phyloP scores from a whole-genome alignment of 2,888 invertebrate species.

The Pegoplata infirma region DNA sequence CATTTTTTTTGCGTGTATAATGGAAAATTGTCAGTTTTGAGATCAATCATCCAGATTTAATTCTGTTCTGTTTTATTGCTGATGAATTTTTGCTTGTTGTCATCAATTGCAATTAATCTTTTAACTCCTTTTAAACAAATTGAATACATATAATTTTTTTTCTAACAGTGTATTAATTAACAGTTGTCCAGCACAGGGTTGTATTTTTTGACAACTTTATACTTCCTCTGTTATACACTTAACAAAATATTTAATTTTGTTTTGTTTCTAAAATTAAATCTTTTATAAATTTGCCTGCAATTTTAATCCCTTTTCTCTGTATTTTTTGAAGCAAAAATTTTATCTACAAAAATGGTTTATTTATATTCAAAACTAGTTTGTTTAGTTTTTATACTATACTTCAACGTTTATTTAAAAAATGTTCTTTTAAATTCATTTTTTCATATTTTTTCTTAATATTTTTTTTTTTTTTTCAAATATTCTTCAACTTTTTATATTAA shows the following conservation, averaged over 20 bases:
- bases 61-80: too few relatives aligned
- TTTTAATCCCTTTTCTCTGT: background rate
- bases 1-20: too few relatives aligned
- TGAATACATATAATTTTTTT: too few relatives aligned
- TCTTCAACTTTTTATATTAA: background rate
- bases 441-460: background rate
- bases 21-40: too few relatives aligned
- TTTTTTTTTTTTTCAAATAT: background rate
- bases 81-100: too few relatives aligned
- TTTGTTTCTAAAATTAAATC: too few relatives aligned
- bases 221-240: too few relatives aligned
- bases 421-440: background rate
- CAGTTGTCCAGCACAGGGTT: conserved; percentile 21
- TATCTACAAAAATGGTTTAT: background rate
- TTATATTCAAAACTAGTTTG: background rate
- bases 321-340: background rate
- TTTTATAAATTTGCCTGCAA: background rate
- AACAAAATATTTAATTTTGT: too few relatives aligned
- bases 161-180: background rate
- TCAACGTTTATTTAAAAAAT: background rate
- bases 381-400: background rate
- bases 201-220: background rate
- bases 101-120: too few relatives aligned
- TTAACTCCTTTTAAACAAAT: too few relatives aligned
- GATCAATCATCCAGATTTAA: too few relatives aligned